phyloP scores from a whole-genome alignment of 2,797 vertebrate genomes.

The Gobionotothen gibberifrons region DNA sequence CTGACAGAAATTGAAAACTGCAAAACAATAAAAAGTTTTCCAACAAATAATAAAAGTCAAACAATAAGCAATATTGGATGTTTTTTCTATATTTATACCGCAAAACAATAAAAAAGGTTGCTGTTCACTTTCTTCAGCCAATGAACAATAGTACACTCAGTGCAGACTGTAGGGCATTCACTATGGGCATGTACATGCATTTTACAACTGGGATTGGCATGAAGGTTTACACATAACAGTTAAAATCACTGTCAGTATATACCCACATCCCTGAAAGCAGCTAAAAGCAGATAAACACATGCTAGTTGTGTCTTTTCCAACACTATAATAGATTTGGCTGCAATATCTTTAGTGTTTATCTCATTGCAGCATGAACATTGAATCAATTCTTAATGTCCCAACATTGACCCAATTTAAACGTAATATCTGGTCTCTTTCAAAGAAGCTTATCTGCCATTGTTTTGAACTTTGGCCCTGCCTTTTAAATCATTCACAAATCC shows the following conservation, averaged over 20 bases:
- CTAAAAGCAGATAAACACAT: constrained; percentile 2
- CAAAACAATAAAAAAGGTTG: not conserved
- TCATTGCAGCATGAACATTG: constrained; percentile 19
- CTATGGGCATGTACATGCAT: too few relatives aligned
- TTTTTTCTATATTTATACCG: not conserved
- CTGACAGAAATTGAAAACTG: not conserved
- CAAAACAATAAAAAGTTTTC: not conserved
- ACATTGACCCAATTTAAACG: constrained; percentile 29
- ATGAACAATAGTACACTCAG: not conserved
- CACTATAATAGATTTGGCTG: constrained; percentile 16
- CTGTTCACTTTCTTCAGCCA: not conserved
- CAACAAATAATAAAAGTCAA: not conserved
- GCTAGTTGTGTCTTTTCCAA: not conserved
- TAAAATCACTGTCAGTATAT: constrained; percentile 18
- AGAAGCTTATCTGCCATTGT: constrained; percentile 19
- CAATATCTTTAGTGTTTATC: constrained; percentile 42
- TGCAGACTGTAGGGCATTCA: too few relatives aligned
- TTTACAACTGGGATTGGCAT: not conserved
- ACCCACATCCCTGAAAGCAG: constrained; percentile 23
- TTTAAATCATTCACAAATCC: constrained; percentile 27
- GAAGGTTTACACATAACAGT: not conserved
- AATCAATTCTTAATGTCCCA: constrained; percentile 33
- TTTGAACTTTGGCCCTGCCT: constrained; percentile 14
- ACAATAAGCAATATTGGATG: not conserved
- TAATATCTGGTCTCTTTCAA: constrained; percentile 21